Conservation (phyloP, 1,140 invertebrate genomes). For the Drosophila fuyamai region DNA sequence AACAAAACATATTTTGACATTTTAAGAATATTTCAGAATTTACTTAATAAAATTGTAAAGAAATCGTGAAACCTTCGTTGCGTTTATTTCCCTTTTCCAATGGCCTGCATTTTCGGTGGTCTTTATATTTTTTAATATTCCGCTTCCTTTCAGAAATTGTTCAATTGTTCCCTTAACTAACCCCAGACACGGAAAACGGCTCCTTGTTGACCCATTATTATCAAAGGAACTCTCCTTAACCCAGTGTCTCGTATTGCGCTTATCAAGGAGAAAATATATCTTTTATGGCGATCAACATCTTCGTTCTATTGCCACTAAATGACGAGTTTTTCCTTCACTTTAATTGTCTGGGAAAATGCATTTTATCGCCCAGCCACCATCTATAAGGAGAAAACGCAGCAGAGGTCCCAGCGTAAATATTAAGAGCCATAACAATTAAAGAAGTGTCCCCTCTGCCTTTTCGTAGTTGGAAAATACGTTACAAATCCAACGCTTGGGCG, state of each 20-base stretch:
- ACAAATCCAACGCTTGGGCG: conserved; percentile 74
- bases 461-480: conserved; percentile 65
- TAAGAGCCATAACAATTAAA: conserved; percentile 58
- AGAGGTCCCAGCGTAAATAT: conserved; percentile 35
- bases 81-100: conserved; percentile 1
- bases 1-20: too few relatives aligned
- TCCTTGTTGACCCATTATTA: conserved; percentile 22
- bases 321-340: conserved; percentile 39
- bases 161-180: conserved; percentile 10
- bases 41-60: not conserved
- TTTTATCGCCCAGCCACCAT: conserved; percentile 60
- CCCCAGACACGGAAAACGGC: conserved; percentile 2
- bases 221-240: not conserved
- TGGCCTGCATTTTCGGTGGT: not conserved
- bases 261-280: conserved; percentile 26
- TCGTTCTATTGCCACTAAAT: conserved; percentile 33
- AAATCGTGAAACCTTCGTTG: too few relatives aligned
- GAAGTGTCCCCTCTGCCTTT: conserved; percentile 37
- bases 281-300: conserved; percentile 30
- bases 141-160: conserved; percentile 4
- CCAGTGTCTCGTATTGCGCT: conserved; percentile 26
- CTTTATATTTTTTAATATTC: not conserved
- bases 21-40: not conserved
- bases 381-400: conserved; percentile 28
- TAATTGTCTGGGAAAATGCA: conserved; percentile 76